phyloP scores from a whole-genome alignment of 2,113 vertebrate species.

The Osmerus eperlanus region DNA sequence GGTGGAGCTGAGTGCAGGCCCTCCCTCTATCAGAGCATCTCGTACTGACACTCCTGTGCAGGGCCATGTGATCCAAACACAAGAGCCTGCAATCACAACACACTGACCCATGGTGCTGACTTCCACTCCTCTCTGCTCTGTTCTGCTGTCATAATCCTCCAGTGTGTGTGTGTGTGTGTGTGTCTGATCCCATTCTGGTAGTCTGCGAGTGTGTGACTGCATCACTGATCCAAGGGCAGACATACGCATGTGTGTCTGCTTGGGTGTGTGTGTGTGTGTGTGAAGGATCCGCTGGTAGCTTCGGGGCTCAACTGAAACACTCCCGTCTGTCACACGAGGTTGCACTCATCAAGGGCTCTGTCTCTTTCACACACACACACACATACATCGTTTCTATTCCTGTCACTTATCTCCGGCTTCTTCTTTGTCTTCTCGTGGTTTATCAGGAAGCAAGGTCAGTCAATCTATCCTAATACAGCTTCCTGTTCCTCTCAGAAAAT shows the following conservation, averaged over 20 bases:
- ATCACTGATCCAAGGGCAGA: background rate
- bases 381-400: constrained; percentile 14
- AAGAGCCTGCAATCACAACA: constrained; percentile 48
- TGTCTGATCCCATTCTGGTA: background rate
- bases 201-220: too few relatives aligned
- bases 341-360: constrained; percentile 39
- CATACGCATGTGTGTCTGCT: background rate
- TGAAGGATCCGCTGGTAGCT: constrained; percentile 23
- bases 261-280: constrained; percentile 13
- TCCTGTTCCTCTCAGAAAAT: constrained; percentile 10
- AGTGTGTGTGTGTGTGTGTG: constrained; percentile 1
- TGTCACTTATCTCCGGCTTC: constrained; percentile 7
- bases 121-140: background rate
- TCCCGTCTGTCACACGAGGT: constrained; percentile 46
- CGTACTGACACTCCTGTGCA: background rate
- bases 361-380: background rate
- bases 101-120: constrained; percentile 40
- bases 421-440: constrained; percentile 14
- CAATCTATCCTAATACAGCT: constrained; percentile 45
- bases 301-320: constrained; percentile 40
- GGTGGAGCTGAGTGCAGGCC: constrained; percentile 26
- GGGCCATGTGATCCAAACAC: constrained; percentile 25
- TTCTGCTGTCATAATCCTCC: background rate
- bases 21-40: constrained; percentile 26
- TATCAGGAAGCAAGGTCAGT: constrained; percentile 23